phyloP scores from a whole-genome alignment of 2,888 invertebrate species.

The Cryptops parisi region DNA sequence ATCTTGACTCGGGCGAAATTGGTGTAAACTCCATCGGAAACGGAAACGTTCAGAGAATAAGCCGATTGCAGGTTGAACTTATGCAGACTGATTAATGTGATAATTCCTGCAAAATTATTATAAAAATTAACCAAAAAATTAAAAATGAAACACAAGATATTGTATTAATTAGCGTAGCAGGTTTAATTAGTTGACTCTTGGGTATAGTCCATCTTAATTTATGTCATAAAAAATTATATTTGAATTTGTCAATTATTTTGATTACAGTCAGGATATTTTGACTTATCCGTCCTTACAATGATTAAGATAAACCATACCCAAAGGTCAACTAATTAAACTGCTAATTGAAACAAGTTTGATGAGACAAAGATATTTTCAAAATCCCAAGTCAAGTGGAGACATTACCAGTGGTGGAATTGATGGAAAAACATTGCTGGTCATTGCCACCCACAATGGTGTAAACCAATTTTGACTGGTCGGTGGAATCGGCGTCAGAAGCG shows the following conservation, averaged over 20 bases:
- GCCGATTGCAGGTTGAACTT: conserved; percentile 50
- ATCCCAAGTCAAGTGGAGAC: too few relatives aligned
- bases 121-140: background rate
- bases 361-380: too few relatives aligned
- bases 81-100: conserved; percentile 57
- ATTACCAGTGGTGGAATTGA: conserved; percentile 26
- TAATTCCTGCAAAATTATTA: conserved; percentile 36
- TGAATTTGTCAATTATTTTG: too few relatives aligned
- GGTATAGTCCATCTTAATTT: too few relatives aligned
- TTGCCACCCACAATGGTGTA: conserved; percentile 75
- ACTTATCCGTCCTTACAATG: too few relatives aligned
- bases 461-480: conserved; percentile 54
- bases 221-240: too few relatives aligned
- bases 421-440: conserved; percentile 36
- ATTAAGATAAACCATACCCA: too few relatives aligned
- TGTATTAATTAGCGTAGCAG: too few relatives aligned
- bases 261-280: too few relatives aligned
- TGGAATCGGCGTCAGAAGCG: conserved; percentile 73
- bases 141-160: background rate
- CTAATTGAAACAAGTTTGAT: too few relatives aligned
- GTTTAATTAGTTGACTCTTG: too few relatives aligned
- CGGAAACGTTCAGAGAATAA: conserved; percentile 74
- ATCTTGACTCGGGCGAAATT: conserved; percentile 49
- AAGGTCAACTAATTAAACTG: too few relatives aligned
- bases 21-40: conserved; percentile 89